Conservation (phyloP, 1,140 invertebrate genomes). For the Drosophila murphyi region DNA sequence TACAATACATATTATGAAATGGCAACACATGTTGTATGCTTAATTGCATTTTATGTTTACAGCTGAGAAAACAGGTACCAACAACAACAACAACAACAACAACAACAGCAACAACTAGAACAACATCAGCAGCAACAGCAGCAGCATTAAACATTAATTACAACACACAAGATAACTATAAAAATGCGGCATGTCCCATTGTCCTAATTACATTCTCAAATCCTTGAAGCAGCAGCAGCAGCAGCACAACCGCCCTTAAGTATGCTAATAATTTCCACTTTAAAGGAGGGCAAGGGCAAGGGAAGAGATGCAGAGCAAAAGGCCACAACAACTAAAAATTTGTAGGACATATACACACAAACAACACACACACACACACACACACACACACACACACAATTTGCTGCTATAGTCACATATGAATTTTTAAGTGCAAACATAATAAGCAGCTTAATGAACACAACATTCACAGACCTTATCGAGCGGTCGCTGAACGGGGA, state of each 20-base stretch:
- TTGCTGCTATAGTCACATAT: constrained; percentile 78
- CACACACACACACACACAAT: constrained; percentile 51
- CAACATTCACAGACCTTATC: constrained; percentile 29
- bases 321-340: constrained; percentile 41
- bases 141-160: constrained; percentile 46
- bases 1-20: constrained; percentile 16
- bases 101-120: constrained; percentile 16
- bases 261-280: constrained; percentile 72
- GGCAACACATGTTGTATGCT: constrained; percentile 65
- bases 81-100: constrained; percentile 4
- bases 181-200: constrained; percentile 41
- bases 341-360: constrained; percentile 46
- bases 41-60: constrained; percentile 75
- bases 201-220: constrained; percentile 65
- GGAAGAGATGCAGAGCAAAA: neutral
- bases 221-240: constrained; percentile 43
- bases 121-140: neutral
- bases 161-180: constrained; percentile 44
- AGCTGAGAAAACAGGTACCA: constrained; percentile 4
- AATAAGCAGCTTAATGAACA: constrained; percentile 83
- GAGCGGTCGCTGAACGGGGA: neutral
- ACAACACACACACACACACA: constrained; percentile 23
- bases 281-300: neutral
- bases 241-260: constrained; percentile 44
- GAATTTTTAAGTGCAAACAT: constrained; percentile 83